Base-by-base conservation (phyloP, 2,888 invertebrate species). In the Tethea ocularis region DNA sequence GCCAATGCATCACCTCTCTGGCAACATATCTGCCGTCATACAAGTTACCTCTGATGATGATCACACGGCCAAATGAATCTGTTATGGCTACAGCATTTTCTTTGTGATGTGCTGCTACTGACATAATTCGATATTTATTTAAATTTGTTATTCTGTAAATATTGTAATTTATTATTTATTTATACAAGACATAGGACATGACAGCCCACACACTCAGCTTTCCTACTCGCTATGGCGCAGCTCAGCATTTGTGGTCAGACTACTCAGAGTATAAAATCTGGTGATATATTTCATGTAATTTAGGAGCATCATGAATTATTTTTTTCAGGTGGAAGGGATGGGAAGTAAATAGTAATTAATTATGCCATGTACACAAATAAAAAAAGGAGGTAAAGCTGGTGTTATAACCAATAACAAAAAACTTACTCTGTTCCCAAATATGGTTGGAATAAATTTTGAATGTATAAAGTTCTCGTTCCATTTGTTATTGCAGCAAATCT, bases 1-100 rank as follows among this genome's bases (percentile, higher is more conserved):
- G 93, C 93, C 93, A 93, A 75, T 93, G 93, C 51, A 91, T 59
- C 1, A 85, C 74, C 71, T 93, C 93, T 58, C 82, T 81, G 1
- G 85, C 86, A 8, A 86, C 61, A 62, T 73, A 72, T 15, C 57
- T 78, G 51, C 74, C 68, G 57, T 87, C 77, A 71, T 78, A 90
- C 26, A 93, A 73, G 67, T 89, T 83, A 0, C 91, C 90, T 68
- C 87, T 78, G 41, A 88, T 65, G 1, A 92, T 62, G 0, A 81
- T 86, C 1, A 84, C 80, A 51, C 92, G 74, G 0, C 93, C 93
- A 15, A 93, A 72, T 0, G 91, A 80, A 61, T 93, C 93, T 11
- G 88, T 86, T 17, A 88, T 80, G 1, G 86, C 92, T 17, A 93
- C 62, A 1, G 83, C 71, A 67, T 79, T 86, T 1, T 84, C 83